Conservation (phyloP, 2,888 invertebrate genomes). For the Spialia ferax region DNA sequence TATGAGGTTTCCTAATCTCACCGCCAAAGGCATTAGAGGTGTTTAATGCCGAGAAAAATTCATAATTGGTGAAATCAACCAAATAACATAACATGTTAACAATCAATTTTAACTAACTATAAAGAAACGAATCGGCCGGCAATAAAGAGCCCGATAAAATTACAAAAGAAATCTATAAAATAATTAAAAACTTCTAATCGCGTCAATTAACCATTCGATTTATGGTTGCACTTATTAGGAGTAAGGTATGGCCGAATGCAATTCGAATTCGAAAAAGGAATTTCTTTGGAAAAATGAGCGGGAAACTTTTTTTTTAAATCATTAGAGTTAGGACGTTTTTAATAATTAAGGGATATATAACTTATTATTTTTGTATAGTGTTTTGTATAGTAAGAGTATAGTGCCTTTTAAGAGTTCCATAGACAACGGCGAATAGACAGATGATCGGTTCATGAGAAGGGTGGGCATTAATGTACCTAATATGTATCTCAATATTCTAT, state of each 20-base stretch:
- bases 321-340: not conserved
- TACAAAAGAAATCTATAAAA: slow-evolving; percentile 85
- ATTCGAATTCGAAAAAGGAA: slow-evolving; percentile 1
- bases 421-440: no score
- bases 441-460: no score
- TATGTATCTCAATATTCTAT: no score
- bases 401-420: no score
- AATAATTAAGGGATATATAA: no score
- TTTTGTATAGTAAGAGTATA: no score
- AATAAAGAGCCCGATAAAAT: slow-evolving; percentile 80
- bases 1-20: slow-evolving; percentile 31
- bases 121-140: slow-evolving; percentile 74
- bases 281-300: not conserved
- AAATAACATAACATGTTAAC: slow-evolving; percentile 78
- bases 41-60: slow-evolving; percentile 54
- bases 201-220: slow-evolving; percentile 78
- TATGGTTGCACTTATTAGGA: slow-evolving; percentile 72
- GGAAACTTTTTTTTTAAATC: not conserved
- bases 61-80: slow-evolving; percentile 76
- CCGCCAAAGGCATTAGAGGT: slow-evolving; percentile 45
- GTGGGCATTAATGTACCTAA: no score
- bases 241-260: slow-evolving; percentile 35
- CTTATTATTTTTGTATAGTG: no score
- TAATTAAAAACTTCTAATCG: slow-evolving; percentile 81
- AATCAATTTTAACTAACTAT: slow-evolving; percentile 79